Percentiles rank a stretch among this genome's conserved stretches.
Conservation (phyloP, 2,888 invertebrate species). For the Diarsia rubi region DNA sequence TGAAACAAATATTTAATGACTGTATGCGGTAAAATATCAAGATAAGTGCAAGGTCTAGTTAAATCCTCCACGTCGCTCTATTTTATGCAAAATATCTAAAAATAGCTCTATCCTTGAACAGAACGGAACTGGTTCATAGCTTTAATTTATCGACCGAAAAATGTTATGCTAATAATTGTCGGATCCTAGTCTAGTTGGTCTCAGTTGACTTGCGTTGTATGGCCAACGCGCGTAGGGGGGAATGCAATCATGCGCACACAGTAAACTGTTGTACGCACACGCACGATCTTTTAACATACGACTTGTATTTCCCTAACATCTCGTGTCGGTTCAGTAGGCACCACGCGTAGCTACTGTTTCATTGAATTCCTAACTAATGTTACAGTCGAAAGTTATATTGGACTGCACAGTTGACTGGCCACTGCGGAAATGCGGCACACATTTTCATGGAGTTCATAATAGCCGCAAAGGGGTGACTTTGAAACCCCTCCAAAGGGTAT, state of each 20-base stretch:
- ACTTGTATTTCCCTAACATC: constrained; percentile 72
- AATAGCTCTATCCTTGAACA: constrained; percentile 46
- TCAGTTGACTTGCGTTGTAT: constrained; percentile 59
- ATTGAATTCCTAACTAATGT: constrained; percentile 23
- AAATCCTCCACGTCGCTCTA: constrained; percentile 21
- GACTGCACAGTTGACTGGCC: constrained; percentile 10
- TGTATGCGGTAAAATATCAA: constrained; percentile 35
- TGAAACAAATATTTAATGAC: constrained; percentile 40
- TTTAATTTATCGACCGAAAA: constrained; percentile 65
- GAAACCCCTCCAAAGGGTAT: background rate
- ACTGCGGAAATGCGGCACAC: constrained; percentile 21
- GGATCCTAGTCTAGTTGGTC: constrained; percentile 47
- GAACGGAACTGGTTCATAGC: constrained; percentile 20
- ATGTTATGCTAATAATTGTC: constrained; percentile 61
- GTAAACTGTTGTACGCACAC: constrained; percentile 52
- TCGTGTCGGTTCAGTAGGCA: constrained; percentile 70
- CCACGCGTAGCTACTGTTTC: constrained; percentile 48
- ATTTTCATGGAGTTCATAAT: background rate
- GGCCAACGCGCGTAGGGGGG: constrained; percentile 31
- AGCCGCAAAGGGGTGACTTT: constrained; percentile 11
- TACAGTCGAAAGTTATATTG: constrained; percentile 37
- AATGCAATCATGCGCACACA: constrained; percentile 49
- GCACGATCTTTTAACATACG: constrained; percentile 74
- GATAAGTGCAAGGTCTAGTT: constrained; percentile 49
- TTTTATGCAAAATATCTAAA: constrained; percentile 31